Evolutionary conservation across 2,113 vertebrate genomes (phyloP), one percentile per base, ranked within the genome.

Genomic region (Rissa tridactyla): DNA sequence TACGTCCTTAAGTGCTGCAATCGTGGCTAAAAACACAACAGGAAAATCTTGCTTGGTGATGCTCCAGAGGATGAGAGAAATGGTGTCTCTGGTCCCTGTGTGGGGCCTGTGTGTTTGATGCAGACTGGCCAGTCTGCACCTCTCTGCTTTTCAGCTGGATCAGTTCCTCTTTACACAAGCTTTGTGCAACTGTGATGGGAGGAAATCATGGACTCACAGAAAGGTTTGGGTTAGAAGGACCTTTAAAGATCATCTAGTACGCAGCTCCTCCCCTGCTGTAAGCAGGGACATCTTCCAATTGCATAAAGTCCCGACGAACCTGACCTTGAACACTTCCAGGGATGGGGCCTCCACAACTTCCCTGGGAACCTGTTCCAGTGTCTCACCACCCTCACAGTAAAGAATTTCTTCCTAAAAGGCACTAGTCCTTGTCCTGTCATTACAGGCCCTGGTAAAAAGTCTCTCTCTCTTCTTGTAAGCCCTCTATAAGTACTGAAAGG

Each of bases 11-110:
- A 90, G 87, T 78, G 70, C 75, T 91, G 40, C 92, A 82, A 84
- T 38, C 10, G 3, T 21, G 25, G 78, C 87, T 69, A 3, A 88
- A 90, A 88, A 80, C 70, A 76, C 73, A 91, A 90, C 95, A 89
- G 78, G 96, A 97, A 96, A 91, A 70, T 93, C 93, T 77, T 69
- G 93, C 79, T 96, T 62, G 78, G 78, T 94, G 87, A 13, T 90
- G 64, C 30, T 90, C 4, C 5, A 5, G 64, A 88, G 76, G 44
- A 44, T 23, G 78, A 82, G 70, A 60, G 61, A 72, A 17, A 61
- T 82, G 52, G 5, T 78, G 58, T 81, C 34, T 86, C 6, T 14
- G 18, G 70, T 62, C 44, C 49, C 30, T 64, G 22, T 46, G 44
- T 7, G 21, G 29, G 68, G 14, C 29, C 70, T 80, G 11, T 34